These are phyloP conservation scores for Epirrita christyi DNA, from an alignment of 2,888 invertebrate genomes.

Conservation along the genomic window DNA sequence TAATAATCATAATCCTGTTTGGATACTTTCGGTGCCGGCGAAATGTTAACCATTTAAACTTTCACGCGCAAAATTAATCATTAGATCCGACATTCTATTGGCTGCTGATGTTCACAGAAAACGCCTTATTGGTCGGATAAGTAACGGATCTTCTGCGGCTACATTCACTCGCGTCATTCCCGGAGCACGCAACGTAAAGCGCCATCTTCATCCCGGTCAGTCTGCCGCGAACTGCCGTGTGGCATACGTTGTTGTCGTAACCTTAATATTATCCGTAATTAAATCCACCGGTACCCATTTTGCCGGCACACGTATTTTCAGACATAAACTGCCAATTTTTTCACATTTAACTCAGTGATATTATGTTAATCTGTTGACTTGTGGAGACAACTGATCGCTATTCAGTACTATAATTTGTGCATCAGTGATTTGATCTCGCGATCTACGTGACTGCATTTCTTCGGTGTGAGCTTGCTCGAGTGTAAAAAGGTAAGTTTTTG, in stretches of 20 bases:
- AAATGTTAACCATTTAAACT: conserved; percentile 52
- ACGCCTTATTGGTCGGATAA: conserved; percentile 57
- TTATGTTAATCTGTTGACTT: conserved; percentile 66
- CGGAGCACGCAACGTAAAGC: conserved; percentile 60
- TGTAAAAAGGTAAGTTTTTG: conserved; percentile 80
- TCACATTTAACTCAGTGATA: conserved; percentile 59
- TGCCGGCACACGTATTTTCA: conserved; percentile 56
- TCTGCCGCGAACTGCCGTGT: conserved; percentile 77
- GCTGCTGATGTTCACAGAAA: conserved; percentile 37
- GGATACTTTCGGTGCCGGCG: not conserved
- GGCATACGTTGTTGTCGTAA: conserved; percentile 56
- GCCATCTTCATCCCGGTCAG: conserved; percentile 75
- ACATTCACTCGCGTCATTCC: conserved; percentile 67
- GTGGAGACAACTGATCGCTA: conserved; percentile 62
- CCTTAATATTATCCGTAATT: conserved; percentile 44
- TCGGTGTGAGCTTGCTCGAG: conserved; percentile 71
- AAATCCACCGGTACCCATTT: conserved; percentile 55
- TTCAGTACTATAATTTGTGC: conserved; percentile 64
- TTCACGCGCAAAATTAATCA: conserved; percentile 66
- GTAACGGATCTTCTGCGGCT: conserved; percentile 63
- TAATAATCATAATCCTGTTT: conserved; percentile 52
- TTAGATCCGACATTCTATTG: conserved; percentile 52
- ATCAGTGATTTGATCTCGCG: conserved; percentile 74
- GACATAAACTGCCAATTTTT: conserved; percentile 46
- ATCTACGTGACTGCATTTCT: conserved; percentile 75